phyloP scores from a whole-genome alignment of 2,113 vertebrate species.

The Macheiramphus alcinus region DNA sequence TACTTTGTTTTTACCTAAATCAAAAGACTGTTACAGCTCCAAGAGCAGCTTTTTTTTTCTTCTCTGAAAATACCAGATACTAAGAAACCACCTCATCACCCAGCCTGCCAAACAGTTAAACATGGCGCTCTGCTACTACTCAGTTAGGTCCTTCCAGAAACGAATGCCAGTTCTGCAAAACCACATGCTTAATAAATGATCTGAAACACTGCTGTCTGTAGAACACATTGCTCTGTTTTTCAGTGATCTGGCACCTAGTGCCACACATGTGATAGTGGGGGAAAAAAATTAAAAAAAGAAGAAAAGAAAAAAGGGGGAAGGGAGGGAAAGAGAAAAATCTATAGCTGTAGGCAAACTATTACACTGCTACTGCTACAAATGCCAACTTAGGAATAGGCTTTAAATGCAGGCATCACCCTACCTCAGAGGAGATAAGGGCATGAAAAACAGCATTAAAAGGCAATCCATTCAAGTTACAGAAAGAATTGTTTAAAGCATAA shows the following conservation, averaged over 20 bases:
- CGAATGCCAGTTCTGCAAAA: neutral
- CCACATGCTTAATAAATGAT: neutral
- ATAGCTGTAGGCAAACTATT: neutral
- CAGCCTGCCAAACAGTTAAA: neutral
- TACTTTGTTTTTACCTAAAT: neutral
- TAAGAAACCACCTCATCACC: neutral
- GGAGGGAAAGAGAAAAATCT: neutral
- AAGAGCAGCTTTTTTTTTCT: neutral
- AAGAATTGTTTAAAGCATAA: neutral
- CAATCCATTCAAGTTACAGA: neutral
- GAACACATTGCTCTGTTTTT: neutral
- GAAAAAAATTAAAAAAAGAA: neutral
- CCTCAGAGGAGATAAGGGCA: rapidly evolving
- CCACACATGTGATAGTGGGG: neutral
- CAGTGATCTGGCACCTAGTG: neutral
- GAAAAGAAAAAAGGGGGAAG: rapidly evolving
- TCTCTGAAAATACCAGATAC: neutral
- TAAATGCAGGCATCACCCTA: neutral
- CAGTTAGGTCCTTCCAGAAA: neutral
- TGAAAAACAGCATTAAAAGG: neutral
- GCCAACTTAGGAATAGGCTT: neutral
- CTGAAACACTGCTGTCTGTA: neutral
- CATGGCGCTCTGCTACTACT: neutral
- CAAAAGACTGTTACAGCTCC: neutral
- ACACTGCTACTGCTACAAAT: neutral